A percentile compares a stretch with the other conserved stretches of the same genome.
Evolutionary conservation across 1,140 invertebrate genomes (phyloP).

Genomic region (Cotesia glomerata): DNA sequence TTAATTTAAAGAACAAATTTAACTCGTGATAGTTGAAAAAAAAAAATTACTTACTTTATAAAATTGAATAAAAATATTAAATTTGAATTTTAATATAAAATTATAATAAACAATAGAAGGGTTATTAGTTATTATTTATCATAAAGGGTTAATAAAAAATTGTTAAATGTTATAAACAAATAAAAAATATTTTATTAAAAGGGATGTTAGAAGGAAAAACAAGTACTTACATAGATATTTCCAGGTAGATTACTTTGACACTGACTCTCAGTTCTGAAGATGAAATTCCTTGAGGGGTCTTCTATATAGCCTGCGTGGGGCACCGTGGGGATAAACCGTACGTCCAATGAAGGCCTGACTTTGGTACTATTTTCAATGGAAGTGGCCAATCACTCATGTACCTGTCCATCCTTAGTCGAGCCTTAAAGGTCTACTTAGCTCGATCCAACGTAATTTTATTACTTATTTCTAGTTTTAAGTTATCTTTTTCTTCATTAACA

Average conservation of each 20-base stretch:
- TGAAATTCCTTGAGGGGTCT: slow-evolving; percentile 58
- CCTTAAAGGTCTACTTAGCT: not conserved
- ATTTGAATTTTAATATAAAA: not conserved
- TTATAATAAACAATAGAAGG: not conserved
- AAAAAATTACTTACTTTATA: no score
- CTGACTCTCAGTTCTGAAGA: slow-evolving; percentile 62
- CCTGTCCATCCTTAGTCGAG: not conserved
- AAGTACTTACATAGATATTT: slow-evolving; percentile 55
- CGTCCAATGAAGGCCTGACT: slow-evolving; percentile 49
- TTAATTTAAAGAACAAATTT: no score
- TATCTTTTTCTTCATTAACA: not conserved
- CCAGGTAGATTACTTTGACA: slow-evolving; percentile 55
- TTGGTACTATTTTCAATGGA: slow-evolving; percentile 55
- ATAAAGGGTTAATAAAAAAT: no score
- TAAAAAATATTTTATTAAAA: not conserved
- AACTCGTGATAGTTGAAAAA: no score
- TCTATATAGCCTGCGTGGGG: slow-evolving; percentile 57
- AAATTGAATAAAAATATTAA: not conserved
- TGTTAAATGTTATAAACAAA: no score
- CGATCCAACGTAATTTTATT: not conserved
- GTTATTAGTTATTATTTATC: no score
- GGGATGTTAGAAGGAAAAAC: slow-evolving; percentile 12
- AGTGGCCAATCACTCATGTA: slow-evolving; percentile 41
- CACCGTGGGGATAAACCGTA: slow-evolving; percentile 53
- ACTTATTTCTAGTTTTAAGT: slow-evolving; percentile 1